Conservation (phyloP, 2,888 invertebrate genomes). For the Nomada fucata region DNA sequence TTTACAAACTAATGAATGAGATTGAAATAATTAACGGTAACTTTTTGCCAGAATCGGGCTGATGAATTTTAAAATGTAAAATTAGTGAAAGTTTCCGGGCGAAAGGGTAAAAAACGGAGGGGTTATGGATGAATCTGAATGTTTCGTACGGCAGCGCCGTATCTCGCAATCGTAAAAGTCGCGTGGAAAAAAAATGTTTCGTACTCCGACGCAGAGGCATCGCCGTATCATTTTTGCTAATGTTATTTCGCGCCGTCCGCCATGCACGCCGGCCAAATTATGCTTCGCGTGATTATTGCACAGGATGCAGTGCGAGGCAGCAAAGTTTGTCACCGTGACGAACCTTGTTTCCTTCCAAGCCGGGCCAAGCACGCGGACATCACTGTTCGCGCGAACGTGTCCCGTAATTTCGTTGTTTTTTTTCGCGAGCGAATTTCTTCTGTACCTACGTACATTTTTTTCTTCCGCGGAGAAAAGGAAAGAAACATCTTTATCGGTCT, state of each 20-base stretch:
- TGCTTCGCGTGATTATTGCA: constrained; percentile 33
- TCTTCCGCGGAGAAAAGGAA: not conserved
- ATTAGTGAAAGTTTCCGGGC: not conserved
- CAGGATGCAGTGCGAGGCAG: not conserved
- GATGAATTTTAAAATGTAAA: constrained; percentile 21
- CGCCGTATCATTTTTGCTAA: constrained; percentile 15
- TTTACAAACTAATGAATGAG: not conserved
- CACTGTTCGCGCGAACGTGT: constrained; percentile 1
- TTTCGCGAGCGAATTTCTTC: constrained; percentile 1
- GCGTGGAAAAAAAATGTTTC: constrained; percentile 4
- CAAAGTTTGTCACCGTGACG: not conserved
- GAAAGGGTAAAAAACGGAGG: not conserved
- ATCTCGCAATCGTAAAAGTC: constrained; percentile 11
- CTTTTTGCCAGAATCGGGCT: not conserved
- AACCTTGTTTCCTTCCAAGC: constrained; percentile 3
- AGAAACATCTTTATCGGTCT: not conserved
- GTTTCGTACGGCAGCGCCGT: not conserved
- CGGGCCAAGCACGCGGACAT: not conserved
- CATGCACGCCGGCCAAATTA: constrained; percentile 7
- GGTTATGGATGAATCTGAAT: not conserved
- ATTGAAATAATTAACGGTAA: not conserved
- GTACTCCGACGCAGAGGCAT: not conserved
- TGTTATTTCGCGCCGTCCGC: not conserved
- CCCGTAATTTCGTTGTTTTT: not conserved
- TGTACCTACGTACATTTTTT: not conserved